A percentile compares a stretch with the other conserved stretches of the same genome.
phyloP scores from a whole-genome alignment of 2,888 invertebrate species.

The Teleogryllus oceanicus region DNA sequence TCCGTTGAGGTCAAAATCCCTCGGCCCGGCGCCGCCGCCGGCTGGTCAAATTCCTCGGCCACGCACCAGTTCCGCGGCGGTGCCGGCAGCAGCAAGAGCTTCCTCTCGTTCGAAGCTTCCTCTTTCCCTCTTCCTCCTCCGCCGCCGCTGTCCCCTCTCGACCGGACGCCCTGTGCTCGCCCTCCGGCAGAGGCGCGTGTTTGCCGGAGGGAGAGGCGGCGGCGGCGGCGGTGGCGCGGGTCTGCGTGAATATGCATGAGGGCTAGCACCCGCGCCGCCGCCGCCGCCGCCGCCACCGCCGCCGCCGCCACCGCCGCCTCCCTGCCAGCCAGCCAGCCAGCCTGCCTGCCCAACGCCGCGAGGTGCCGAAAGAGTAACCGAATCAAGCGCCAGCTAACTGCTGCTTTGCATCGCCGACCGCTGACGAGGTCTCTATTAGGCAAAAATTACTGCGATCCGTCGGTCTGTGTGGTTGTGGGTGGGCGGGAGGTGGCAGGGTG shows the following conservation, averaged over 20 bases:
- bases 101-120: too few species aligned
- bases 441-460: slow-evolving; percentile 18
- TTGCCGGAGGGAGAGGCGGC: neutral
- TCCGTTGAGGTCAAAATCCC: too few species aligned
- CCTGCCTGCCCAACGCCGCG: neutral
- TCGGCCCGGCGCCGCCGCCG: too few species aligned
- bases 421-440: slow-evolving; percentile 18
- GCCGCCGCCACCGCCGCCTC: too few species aligned
- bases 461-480: neutral
- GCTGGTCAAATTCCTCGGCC: too few species aligned
- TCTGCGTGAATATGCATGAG: too few species aligned
- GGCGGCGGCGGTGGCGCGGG: too few species aligned
- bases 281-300: too few species aligned
- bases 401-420: neutral
- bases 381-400: neutral
- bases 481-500: neutral
- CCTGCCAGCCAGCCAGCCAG: too few species aligned
- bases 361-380: slow-evolving; percentile 18
- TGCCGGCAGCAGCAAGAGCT: too few species aligned
- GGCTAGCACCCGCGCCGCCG: too few species aligned
- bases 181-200: neutral
- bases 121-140: neutral
- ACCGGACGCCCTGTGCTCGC: neutral
- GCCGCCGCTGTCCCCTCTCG: neutral
- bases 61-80: too few species aligned